Conservation (phyloP, 2,113 vertebrate genomes). For the Cephalopholis sonnerati region DNA sequence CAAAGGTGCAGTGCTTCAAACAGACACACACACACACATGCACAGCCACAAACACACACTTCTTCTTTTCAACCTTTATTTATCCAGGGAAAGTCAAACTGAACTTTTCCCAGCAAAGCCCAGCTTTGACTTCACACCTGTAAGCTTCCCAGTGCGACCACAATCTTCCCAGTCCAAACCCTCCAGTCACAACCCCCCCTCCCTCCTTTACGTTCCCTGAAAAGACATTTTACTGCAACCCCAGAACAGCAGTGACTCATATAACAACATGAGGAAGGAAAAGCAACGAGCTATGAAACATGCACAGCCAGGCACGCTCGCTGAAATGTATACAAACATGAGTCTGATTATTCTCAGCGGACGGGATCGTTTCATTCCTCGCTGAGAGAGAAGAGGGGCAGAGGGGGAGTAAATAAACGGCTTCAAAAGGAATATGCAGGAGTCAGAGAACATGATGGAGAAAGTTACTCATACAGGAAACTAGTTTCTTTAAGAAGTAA, state of each 20-base stretch:
- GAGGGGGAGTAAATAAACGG: conserved; percentile 46
- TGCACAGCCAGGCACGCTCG: conserved; percentile 43
- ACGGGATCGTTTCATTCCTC: conserved; percentile 62
- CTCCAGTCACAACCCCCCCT: neutral
- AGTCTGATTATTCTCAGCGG: conserved; percentile 74
- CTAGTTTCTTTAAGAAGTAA: neutral
- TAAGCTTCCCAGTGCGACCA: conserved; percentile 5
- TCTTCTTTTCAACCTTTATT: conserved; percentile 59
- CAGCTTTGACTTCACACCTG: conserved; percentile 20
- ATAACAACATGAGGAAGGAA: conserved; percentile 55
- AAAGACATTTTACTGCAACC: neutral
- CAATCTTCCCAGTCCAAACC: neutral
- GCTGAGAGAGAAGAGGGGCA: conserved; percentile 18
- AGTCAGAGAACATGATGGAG: neutral
- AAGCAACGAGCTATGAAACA: conserved; percentile 78
- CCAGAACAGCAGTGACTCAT: conserved; percentile 51
- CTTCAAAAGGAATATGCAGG: neutral
- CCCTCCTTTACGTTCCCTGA: neutral
- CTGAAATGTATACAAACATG: conserved; percentile 75
- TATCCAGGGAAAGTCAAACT: conserved; percentile 57
- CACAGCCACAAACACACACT: neutral
- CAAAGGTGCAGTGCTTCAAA: conserved; percentile 60
- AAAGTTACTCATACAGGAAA: neutral
- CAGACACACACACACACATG: neutral
- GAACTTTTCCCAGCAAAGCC: conserved; percentile 51